A percentile compares a stretch with the other conserved stretches of the same genome.
These are phyloP conservation scores for Aphidius colemani DNA, from an alignment of 2,888 invertebrate species.

Conservation along the genomic window DNA sequence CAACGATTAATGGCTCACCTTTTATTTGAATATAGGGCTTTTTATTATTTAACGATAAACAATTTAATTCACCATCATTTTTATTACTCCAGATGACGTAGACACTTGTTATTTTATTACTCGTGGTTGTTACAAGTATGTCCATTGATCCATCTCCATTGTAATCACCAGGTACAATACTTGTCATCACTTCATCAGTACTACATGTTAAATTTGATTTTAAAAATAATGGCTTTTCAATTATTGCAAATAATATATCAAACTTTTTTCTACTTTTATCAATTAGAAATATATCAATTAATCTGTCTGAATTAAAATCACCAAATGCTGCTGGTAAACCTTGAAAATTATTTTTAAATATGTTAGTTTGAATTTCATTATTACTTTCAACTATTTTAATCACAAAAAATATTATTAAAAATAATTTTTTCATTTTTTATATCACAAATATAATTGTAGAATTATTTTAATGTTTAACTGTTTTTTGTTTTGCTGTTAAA, in stretches of 20 bases:
- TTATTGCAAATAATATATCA: slow-evolving; percentile 75
- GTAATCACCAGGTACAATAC: slow-evolving; percentile 91
- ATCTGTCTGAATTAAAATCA: slow-evolving; percentile 93
- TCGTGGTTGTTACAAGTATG: slow-evolving; percentile 71
- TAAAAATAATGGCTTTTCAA: slow-evolving; percentile 72
- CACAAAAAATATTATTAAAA: slow-evolving; percentile 8
- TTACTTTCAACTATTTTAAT: slow-evolving; percentile 36
- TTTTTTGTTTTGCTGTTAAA: no score
- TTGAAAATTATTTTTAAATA: slow-evolving; percentile 73
- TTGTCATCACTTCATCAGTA: slow-evolving; percentile 70
- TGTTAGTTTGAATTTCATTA: slow-evolving; percentile 75
- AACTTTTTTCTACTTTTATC: slow-evolving; percentile 68
- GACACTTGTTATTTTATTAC: slow-evolving; percentile 60
- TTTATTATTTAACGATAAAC: slow-evolving; percentile 62
- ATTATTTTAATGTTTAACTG: no score
- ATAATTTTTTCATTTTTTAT: neutral
- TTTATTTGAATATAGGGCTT: slow-evolving; percentile 63
- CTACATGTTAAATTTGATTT: slow-evolving; percentile 65
- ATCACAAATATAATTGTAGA: no score
- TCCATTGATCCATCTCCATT: slow-evolving; percentile 97
- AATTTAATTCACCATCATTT: slow-evolving; percentile 64
- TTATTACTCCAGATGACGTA: slow-evolving; percentile 80
- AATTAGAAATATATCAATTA: slow-evolving; percentile 89
- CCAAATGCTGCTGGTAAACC: slow-evolving; percentile 89
- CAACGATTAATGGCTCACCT: slow-evolving; percentile 82